These are phyloP conservation scores for Sclerodermus sp. DNA, from an alignment of 2,888 invertebrate genomes.

Conservation along the genomic window DNA sequence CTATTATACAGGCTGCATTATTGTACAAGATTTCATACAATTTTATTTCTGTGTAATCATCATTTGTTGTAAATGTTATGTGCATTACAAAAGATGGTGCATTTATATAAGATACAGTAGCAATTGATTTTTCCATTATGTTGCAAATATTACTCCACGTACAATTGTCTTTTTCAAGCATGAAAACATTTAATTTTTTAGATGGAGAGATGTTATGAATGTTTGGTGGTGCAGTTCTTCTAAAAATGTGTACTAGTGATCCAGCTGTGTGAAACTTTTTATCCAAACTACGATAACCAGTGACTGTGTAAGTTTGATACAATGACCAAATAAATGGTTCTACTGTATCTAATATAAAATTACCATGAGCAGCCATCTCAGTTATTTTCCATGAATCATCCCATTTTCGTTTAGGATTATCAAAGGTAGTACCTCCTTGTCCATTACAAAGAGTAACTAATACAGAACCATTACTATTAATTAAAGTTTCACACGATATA, in stretches of 20 bases:
- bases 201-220: conserved; percentile 25
- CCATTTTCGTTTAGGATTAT: conserved; percentile 55
- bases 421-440: conserved; percentile 61
- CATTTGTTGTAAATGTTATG: conserved; percentile 40
- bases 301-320: conserved; percentile 56
- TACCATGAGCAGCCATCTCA: conserved; percentile 61
- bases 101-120: conserved; percentile 16
- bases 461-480: conserved; percentile 50
- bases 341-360: conserved; percentile 55
- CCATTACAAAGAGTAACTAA: conserved; percentile 61
- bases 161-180: too few relatives aligned
- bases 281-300: conserved; percentile 58
- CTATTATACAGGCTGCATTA: conserved; percentile 46
- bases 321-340: conserved; percentile 49
- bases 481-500: conserved; percentile 50
- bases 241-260: conserved; percentile 51
- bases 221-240: conserved; percentile 20
- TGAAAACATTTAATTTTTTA: too few relatives aligned
- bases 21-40: conserved; percentile 47
- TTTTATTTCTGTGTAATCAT: conserved; percentile 29
- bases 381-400: conserved; percentile 63
- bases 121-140: too few relatives aligned
- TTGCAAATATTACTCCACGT: too few relatives aligned
- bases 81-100: conserved; percentile 47
- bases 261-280: conserved; percentile 49